These are phyloP conservation scores for Stichopus horrens DNA, from an alignment of 53 echinoderm and acorn worm genomes.

Conservation along the genomic window DNA sequence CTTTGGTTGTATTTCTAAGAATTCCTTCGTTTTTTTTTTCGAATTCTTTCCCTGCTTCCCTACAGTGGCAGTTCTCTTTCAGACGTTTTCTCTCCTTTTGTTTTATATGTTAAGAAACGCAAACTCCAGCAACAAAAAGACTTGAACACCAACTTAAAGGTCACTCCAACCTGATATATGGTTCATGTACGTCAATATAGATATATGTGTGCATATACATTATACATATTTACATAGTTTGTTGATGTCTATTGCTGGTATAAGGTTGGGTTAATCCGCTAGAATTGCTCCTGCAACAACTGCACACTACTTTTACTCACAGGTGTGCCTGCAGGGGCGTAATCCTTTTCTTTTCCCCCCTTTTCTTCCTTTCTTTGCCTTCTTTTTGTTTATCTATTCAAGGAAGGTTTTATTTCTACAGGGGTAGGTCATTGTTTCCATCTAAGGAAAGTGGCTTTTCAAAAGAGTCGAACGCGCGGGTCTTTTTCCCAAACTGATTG, in stretches of 20 bases:
- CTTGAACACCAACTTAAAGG: too few species aligned
- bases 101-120: too few species aligned
- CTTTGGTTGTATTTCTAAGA: too few species aligned
- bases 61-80: too few species aligned
- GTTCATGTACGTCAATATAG: too few species aligned
- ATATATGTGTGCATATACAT: too few species aligned
- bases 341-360: not conserved
- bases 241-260: not conserved
- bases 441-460: not conserved
- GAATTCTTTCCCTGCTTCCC: too few species aligned
- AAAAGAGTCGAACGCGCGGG: not conserved
- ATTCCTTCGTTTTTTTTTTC: too few species aligned
- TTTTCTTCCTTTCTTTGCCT: not conserved
- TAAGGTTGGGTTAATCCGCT: not conserved
- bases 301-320: not conserved
- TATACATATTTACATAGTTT: not conserved
- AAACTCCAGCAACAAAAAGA: too few species aligned
- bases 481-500: not conserved
- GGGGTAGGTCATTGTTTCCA: constrained; percentile 24
- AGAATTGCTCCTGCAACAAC: not conserved
- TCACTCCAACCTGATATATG: too few species aligned
- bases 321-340: constrained; percentile 21
- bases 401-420: not conserved
- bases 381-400: not conserved
- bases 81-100: too few species aligned